Evolutionary conservation across 2,113 vertebrate species (phyloP), one percentile per base, ranked within the genome.

Genomic region (Pogonocichla stellata): DNA sequence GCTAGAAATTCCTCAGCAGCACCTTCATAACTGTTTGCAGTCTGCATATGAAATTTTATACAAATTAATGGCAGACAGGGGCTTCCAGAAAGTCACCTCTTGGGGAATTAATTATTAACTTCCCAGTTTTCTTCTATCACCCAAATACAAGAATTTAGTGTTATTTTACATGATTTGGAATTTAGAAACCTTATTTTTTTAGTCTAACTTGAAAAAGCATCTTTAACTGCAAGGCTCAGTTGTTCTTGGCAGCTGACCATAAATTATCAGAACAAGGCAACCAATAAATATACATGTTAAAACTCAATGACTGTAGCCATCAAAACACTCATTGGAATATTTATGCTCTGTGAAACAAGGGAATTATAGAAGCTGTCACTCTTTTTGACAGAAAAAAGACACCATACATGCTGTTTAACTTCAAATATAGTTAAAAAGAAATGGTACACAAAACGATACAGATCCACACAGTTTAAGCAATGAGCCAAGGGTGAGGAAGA

Each of bases 341-440:
- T 96, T 96, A 95, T 95, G 93, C 73, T 90, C 92, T 71, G 64
- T 88, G 85, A 93, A 97, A 92, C 74, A 94, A 80, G 90, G 67
- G 90, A 94, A 96, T 96, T 96, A 96, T 74, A 95, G 90, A 97
- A 95, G 88, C 92, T 96, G 94, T 93, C 95, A 96, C 56, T 96
- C 94, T 94, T 90, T 74, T 86, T 96, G 92, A 97, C 94, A 96
- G 95, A 94, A 94, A 95, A 96, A 96, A 95, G 96, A 78, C 93
- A 97, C 75, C 85, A 78, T 94, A 94, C 90, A 90, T 88, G 90
- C 93, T 96, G 92, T 96, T 96, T 95, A 88, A 93, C 85, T 97
- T 95, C 93, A 94, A 95, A 94, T 92, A 97, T 12, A 94, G 85
- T 93, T 94, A 78, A 96, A 90, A 96, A 83, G 81, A 88, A 96